Evolutionary conservation across 2,888 invertebrate species (phyloP).

Genomic region (Catocala fraxini): DNA sequence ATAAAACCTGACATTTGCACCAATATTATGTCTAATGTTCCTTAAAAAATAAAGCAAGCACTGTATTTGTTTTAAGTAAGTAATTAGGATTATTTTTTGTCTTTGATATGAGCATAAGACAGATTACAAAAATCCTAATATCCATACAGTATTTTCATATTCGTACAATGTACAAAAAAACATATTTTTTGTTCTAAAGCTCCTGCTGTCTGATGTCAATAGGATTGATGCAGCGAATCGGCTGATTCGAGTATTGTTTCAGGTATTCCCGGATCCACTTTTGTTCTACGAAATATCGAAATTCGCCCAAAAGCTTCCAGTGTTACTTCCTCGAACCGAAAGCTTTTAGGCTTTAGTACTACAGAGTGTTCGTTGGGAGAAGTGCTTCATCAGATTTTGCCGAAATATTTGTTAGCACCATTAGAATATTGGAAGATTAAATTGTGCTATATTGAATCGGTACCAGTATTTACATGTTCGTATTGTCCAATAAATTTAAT

Average conservation of each 20-base stretch:
- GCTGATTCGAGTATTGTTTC: slow-evolving; percentile 16
- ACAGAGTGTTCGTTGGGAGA: background rate
- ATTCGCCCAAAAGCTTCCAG: slow-evolving; percentile 16
- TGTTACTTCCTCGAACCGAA: slow-evolving; percentile 4
- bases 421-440: background rate
- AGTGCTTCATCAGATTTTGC: background rate
- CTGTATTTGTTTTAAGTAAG: no score
- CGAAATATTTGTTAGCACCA: background rate
- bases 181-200: slow-evolving; percentile 1
- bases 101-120: no score
- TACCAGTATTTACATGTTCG: no score
- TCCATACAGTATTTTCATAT: background rate
- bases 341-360: background rate
- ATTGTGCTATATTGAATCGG: no score
- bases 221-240: slow-evolving; percentile 9
- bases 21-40: no score
- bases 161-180: background rate
- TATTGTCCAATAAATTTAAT: no score
- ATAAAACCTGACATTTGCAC: no score
- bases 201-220: slow-evolving; percentile 7
- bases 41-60: no score
- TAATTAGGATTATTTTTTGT: no score
- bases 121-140: no score
- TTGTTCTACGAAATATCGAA: slow-evolving; percentile 22
- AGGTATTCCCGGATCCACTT: slow-evolving; percentile 15